Percentiles rank a stretch among this genome's conserved stretches.
Evolutionary conservation across 2,888 invertebrate species (phyloP).

Genomic region (Cephus nigrinus): DNA sequence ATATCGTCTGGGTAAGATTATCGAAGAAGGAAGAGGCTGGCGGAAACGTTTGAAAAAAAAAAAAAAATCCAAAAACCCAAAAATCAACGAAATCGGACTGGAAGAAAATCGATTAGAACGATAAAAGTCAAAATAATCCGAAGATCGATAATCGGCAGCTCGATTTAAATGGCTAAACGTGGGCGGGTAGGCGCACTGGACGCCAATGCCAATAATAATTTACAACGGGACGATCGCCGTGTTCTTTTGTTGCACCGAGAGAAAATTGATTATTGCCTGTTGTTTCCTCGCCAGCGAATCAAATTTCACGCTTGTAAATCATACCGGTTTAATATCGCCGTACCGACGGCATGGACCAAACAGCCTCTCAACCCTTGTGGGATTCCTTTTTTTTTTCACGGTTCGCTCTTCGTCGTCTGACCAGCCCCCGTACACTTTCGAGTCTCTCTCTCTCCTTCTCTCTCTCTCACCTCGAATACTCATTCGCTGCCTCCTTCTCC

Average conservation of each 20-base stretch:
- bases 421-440: background rate
- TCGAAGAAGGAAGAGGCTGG: background rate
- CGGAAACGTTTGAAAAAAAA: background rate
- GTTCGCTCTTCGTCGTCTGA: constrained; percentile 1
- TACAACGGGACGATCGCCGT: constrained; percentile 31
- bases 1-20: background rate
- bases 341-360: constrained; percentile 34
- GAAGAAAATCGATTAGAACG: too few relatives aligned
- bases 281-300: constrained; percentile 46
- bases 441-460: background rate
- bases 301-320: constrained; percentile 51
- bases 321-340: constrained; percentile 44
- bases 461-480: background rate
- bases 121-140: background rate
- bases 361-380: constrained; percentile 21
- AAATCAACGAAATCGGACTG: background rate
- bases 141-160: background rate
- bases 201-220: constrained; percentile 32
- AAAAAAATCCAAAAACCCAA: background rate
- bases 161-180: constrained; percentile 1
- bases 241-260: constrained; percentile 33
- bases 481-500: background rate
- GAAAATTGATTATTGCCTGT: constrained; percentile 46
- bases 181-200: background rate
- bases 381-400: constrained; percentile 8